Evolutionary conservation across 2,797 vertebrate genomes (phyloP), one percentile per base, ranked within the genome.

Genomic region (Neosilurus mollespiculum): DNA sequence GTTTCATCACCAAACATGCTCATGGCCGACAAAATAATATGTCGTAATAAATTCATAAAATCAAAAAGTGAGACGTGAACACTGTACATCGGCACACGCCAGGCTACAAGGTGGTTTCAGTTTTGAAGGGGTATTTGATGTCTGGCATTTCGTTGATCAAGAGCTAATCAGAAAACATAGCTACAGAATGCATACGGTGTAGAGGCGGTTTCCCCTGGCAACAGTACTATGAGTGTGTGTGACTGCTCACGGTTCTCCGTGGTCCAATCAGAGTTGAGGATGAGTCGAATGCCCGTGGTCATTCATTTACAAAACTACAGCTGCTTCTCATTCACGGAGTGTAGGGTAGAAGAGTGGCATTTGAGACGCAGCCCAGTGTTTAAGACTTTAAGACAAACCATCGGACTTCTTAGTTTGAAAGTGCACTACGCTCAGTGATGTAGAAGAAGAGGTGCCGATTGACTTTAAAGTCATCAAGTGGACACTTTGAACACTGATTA

Each of bases 171-270:
- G 71, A 10, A 3, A 11, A 7, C 24, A 1, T 30, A 18, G 16
- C 15, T 15, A 5, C 43, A 43, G 43, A 43, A 43, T 18, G 8
- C 9, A 53, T 3, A 72, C 9, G 14, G 11, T 30, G 14, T 11
- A 8, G 7, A 51, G 43, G 14, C n/a, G 69, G 69, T 66, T 80
- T 78, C 18, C 24, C 37, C 4, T 11, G 20, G 49, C 58, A 69
- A 58, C 75, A 22, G 34, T 8, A 3, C 54, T 24, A 14, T 2
- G 56, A 54, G 53, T 65, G 65, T 66, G 24, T 43, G 37, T 62
- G 75, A 78, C 78, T 83, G 72, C 51, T 66, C 56, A 37, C 49
- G 22, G 30, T 30, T 70, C 61, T 71, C 70, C 34, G 10, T n/a
- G 12, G 64, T 26, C n/a, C 18, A 7, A 8, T n/a, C 24, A 14